Evolutionary conservation across 2,888 invertebrate genomes (phyloP).

Genomic region (Drosophila lacicola): DNA sequence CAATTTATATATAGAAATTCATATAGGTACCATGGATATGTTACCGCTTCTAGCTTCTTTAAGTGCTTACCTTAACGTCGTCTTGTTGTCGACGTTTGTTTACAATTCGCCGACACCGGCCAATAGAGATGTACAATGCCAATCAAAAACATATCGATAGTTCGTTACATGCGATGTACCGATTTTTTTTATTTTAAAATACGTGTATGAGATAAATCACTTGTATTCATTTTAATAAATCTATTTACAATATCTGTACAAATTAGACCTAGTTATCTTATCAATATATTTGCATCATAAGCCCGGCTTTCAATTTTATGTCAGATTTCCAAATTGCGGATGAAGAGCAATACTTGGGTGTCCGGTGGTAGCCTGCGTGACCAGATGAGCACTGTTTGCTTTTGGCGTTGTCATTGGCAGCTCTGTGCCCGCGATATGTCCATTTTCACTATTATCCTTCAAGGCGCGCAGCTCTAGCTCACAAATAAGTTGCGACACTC

Average conservation of each 20-base stretch:
- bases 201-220: neutral
- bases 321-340: slow-evolving; percentile 26
- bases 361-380: slow-evolving; percentile 12
- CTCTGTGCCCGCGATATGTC: slow-evolving; percentile 18
- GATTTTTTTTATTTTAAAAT: slow-evolving; percentile 25
- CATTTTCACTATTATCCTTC: slow-evolving; percentile 43
- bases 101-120: slow-evolving; percentile 1
- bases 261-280: slow-evolving; percentile 18
- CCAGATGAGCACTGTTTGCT: slow-evolving; percentile 7
- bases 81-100: slow-evolving; percentile 1
- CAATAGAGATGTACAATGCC: slow-evolving; percentile 11
- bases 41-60: neutral
- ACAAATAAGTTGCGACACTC: slow-evolving; percentile 72
- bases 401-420: slow-evolving; percentile 13
- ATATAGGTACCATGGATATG: no score
- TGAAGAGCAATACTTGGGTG: slow-evolving; percentile 19
- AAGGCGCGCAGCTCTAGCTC: slow-evolving; percentile 68
- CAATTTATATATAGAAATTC: neutral
- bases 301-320: slow-evolving; percentile 23
- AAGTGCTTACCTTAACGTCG: neutral
- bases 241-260: slow-evolving; percentile 40
- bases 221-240: slow-evolving; percentile 16
- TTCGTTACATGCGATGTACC: slow-evolving; percentile 18
- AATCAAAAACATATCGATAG: slow-evolving; percentile 20
- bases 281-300: slow-evolving; percentile 10